Base-by-base conservation (phyloP, 2,888 invertebrate species). In the Myopa tessellatipennis region DNA sequence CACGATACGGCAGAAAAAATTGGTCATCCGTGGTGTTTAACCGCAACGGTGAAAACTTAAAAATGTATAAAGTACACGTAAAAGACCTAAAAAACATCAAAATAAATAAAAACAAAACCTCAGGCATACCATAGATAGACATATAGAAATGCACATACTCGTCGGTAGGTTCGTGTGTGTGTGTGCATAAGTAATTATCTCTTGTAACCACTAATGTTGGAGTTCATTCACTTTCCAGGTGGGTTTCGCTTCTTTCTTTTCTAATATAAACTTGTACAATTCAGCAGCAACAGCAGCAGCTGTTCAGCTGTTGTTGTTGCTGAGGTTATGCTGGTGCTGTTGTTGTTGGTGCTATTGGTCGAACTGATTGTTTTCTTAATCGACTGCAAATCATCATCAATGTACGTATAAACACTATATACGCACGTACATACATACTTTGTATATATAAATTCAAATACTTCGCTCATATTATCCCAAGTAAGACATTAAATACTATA, bases 31-130 rank as follows among this genome's bases (percentile, higher is more conserved):
- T 75, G 74, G 58, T 38, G 38, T 34, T 63, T 14, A 74, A 34
- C 73, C 61, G 16, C 68, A 74, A 36, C 45, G 68, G 75, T 69
- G 75, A 75, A 75, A 75, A 75, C 75, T 68, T 75, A 75, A 68
- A 75, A 75, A 75, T 75, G 68, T 75, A 74, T 45, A 74, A 67
- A 36, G 67, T 34, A 71, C 26, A 72, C 34, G 34, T 40, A 34
- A 10, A 63, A 73, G 16, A 63, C 40, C 61, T 16, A 40, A n/a
- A 45, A 34, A 52, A 75, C 6, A 68, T 10, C 2, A 14, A 65
- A 74, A 34, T 16, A 65, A 16, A 74, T 14, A 65, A 50, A 45
- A 45, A 45, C 10, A 45, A 45, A 68, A n/a, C 18, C n/a, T 16
- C 65, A 74, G 50, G 34, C 55, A 73, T 73, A 73, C 65, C 55